phyloP scores from a whole-genome alignment of 2,797 vertebrate species.

The Anguilla marmorata region DNA sequence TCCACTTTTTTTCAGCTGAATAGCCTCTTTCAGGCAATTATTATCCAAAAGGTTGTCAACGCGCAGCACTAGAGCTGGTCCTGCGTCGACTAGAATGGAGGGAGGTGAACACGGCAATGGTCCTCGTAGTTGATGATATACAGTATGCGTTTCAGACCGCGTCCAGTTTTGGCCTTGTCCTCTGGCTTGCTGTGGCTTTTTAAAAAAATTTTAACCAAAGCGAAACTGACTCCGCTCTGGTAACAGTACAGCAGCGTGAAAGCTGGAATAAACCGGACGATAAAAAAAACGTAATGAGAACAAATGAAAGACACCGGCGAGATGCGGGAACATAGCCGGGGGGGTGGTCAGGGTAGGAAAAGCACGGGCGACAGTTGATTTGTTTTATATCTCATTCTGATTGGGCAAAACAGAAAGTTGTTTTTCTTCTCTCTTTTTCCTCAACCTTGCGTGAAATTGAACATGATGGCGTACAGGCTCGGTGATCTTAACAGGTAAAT shows the following conservation, averaged over 20 bases:
- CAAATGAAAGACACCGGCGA: background rate
- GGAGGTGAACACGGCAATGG: background rate
- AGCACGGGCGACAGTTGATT: background rate
- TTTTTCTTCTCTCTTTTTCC: background rate
- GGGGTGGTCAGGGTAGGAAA: background rate
- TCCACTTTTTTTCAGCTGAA: slow-evolving; percentile 11
- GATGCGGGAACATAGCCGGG: background rate
- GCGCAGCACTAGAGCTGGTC: background rate
- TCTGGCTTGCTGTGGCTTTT: background rate
- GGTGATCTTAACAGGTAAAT: slow-evolving; percentile 18
- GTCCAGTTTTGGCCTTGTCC: slow-evolving; percentile 4
- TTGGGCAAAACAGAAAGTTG: slow-evolving; percentile 1
- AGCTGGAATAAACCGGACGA: background rate
- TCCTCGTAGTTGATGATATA: background rate
- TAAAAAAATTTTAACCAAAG: background rate
- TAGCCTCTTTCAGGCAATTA: slow-evolving; percentile 18
- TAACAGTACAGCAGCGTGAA: background rate
- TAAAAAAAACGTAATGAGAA: slow-evolving; percentile 8
- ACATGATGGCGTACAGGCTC: slow-evolving; percentile 22
- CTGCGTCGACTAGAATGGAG: slow-evolving; percentile 1
- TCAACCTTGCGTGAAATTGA: slow-evolving; percentile 25
- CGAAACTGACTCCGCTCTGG: background rate
- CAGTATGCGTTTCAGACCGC: background rate
- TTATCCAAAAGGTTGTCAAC: slow-evolving; percentile 15
- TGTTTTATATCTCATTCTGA: slow-evolving; percentile 9